Conservation (phyloP, 2,113 vertebrate genomes). For the Aleadryas rufinucha region DNA sequence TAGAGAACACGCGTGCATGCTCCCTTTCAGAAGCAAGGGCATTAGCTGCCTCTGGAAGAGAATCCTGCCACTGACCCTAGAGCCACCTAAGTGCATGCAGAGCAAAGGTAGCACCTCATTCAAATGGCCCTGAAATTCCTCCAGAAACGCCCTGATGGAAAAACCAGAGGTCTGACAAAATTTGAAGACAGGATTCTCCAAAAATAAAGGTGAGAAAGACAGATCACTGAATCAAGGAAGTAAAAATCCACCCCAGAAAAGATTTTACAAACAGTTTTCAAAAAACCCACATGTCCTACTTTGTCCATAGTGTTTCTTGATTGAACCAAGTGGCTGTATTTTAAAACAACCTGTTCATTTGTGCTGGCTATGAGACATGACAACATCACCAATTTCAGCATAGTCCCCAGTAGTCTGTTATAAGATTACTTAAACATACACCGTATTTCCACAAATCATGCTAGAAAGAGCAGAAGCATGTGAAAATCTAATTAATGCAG, state of each 20-base stretch:
- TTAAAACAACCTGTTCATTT: background rate
- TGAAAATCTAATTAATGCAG: background rate
- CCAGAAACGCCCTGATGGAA: background rate
- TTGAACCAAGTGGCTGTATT: background rate
- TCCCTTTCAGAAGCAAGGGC: background rate
- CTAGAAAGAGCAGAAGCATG: background rate
- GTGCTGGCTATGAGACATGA: background rate
- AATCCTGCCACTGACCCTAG: background rate
- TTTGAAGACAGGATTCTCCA: background rate
- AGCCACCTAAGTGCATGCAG: fast-evolving
- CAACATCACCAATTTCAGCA: background rate
- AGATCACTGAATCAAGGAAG: background rate
- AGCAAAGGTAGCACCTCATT: background rate
- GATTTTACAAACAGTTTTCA: background rate
- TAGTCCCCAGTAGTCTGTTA: background rate
- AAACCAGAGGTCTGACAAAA: fast-evolving
- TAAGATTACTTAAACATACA: background rate
- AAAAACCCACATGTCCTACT: fast-evolving
- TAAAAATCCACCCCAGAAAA: background rate
- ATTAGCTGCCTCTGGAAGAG: background rate
- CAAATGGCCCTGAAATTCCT: background rate
- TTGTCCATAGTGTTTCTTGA: background rate
- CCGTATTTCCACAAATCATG: background rate
- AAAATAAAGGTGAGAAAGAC: background rate
- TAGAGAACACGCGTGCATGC: fast-evolving